These are phyloP conservation scores for Strigamia maritima DNA, from an alignment of 2,888 invertebrate genomes.

Conservation along the genomic window DNA sequence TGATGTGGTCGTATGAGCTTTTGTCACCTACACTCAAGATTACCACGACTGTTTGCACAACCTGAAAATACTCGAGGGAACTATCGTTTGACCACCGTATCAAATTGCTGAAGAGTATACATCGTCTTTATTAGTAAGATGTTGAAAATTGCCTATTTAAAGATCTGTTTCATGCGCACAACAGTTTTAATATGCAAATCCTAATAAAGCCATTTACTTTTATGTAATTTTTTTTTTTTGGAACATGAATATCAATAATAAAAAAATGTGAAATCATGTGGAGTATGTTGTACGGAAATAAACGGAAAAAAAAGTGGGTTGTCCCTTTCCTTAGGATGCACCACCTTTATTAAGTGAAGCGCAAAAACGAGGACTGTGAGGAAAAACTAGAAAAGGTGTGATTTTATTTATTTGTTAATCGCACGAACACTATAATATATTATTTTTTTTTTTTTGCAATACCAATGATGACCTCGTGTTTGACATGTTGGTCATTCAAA, in stretches of 20 bases:
- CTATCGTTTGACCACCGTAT: background rate
- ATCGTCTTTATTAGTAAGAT: too few species aligned
- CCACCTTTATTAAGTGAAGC: conserved; percentile 17
- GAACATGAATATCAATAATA: background rate
- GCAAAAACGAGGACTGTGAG: conserved; percentile 6
- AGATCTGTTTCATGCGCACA: too few species aligned
- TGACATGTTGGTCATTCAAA: background rate
- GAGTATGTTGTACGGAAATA: background rate
- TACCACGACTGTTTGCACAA: background rate
- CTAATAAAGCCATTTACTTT: too few species aligned
- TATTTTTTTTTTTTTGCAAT: background rate
- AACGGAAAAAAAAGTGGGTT: background rate
- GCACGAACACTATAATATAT: background rate
- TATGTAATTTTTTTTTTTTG: background rate
- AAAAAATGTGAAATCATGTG: conserved; percentile 8
- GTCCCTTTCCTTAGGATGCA: conserved; percentile 8
- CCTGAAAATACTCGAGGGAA: background rate
- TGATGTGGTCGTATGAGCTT: background rate
- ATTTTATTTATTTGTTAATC: background rate
- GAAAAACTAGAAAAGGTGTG: background rate
- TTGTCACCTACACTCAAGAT: background rate
- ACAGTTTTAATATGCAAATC: too few species aligned
- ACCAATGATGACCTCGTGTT: background rate
- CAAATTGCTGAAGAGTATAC: background rate
- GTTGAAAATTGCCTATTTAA: too few species aligned